Conservation (phyloP, 1,140 invertebrate species). For the Archivesica marissinica region DNA sequence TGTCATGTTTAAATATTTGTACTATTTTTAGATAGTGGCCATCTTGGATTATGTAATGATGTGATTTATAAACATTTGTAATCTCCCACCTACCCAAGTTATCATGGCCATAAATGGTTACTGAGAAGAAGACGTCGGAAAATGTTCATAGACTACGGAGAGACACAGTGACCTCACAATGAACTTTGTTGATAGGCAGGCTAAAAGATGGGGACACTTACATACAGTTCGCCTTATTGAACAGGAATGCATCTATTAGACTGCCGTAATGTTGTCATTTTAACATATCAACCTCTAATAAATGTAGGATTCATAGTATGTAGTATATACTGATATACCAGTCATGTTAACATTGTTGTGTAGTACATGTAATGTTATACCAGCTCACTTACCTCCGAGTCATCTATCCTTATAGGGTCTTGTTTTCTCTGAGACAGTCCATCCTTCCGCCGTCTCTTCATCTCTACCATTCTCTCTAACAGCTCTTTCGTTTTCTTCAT, state of each 20-base stretch:
- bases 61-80: too few relatives aligned
- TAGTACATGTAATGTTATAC: not conserved
- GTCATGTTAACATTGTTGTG: not conserved
- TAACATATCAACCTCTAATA: not conserved
- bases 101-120: too few relatives aligned
- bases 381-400: conserved; percentile 7
- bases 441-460: not conserved
- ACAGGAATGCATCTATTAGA: not conserved
- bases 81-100: too few relatives aligned
- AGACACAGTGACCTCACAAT: too few relatives aligned
- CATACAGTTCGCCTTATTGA: not conserved
- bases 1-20: too few relatives aligned
- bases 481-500: not conserved
- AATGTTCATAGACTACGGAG: too few relatives aligned
- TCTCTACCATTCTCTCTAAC: not conserved
- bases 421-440: not conserved
- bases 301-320: not conserved
- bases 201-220: too few relatives aligned
- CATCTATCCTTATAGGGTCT: not conserved
- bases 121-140: too few relatives aligned
- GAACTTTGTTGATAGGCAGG: too few relatives aligned
- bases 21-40: too few relatives aligned
- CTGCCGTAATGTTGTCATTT: not conserved
- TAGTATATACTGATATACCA: not conserved
- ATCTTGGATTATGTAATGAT: too few relatives aligned